Conservation (phyloP, 37 sponge, comb jelly and placozoan genomes). For the Sycon ciliatum region DNA sequence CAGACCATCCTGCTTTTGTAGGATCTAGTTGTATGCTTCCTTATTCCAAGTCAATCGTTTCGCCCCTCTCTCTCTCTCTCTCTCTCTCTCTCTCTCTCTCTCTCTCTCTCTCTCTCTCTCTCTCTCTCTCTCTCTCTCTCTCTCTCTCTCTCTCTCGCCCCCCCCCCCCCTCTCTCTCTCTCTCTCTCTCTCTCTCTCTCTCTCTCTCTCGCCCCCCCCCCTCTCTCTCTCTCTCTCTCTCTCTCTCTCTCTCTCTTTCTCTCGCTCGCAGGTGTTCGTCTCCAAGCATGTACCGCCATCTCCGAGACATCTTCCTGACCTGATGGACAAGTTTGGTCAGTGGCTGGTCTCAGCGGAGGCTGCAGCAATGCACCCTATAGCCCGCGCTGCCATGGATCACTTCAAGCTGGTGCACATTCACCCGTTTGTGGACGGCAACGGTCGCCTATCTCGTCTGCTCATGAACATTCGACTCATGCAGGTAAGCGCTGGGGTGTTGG, state of each 20-base stretch:
- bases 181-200: background rate
- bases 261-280: slow-evolving; percentile 45
- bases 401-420: slow-evolving; percentile 41
- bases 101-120: background rate
- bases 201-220: too few relatives aligned
- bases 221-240: too few relatives aligned
- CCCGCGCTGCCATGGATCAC: slow-evolving; percentile 37
- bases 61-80: too few relatives aligned
- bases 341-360: slow-evolving; percentile 41
- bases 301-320: slow-evolving; percentile 30
- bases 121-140: slow-evolving; percentile 6
- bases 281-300: slow-evolving; percentile 31
- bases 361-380: slow-evolving; percentile 30
- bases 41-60: background rate
- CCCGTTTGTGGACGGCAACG: slow-evolving; percentile 47
- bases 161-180: background rate
- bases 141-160: too few relatives aligned
- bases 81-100: too few relatives aligned
- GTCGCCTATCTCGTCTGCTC: slow-evolving; percentile 28
- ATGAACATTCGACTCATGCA: slow-evolving; percentile 39
- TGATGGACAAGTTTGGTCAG: slow-evolving; percentile 22
- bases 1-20: too few relatives aligned
- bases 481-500: too few relatives aligned
- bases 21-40: slow-evolving; percentile 1
- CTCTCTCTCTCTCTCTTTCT: too few relatives aligned